phyloP scores from a whole-genome alignment of 2,888 invertebrate species.

The Noctua pronuba region DNA sequence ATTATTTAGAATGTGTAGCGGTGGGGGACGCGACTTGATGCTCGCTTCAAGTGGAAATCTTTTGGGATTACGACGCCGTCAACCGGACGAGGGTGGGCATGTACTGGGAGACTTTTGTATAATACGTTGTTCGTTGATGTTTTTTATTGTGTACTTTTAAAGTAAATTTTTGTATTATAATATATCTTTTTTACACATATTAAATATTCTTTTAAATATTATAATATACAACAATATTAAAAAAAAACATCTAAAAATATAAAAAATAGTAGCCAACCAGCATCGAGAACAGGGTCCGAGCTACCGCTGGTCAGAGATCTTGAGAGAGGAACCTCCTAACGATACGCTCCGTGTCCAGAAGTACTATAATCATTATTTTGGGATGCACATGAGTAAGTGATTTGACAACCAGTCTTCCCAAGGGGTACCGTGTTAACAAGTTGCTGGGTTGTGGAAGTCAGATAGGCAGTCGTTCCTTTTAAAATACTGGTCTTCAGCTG shows the following conservation, averaged over 20 bases:
- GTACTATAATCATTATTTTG: neutral
- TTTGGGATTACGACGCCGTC: constrained; percentile 90
- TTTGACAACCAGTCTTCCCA: neutral
- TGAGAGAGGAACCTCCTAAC: too few species aligned
- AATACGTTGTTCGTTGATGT: neutral
- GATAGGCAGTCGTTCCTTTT: neutral
- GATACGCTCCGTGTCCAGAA: too few species aligned
- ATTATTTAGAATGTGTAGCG: constrained; percentile 91
- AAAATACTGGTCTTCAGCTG: neutral
- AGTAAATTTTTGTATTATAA: neutral
- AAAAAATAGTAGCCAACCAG: too few species aligned
- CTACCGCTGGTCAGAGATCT: too few species aligned
- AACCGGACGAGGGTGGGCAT: constrained; percentile 73
- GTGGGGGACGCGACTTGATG: constrained; percentile 88
- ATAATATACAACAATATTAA: too few species aligned
- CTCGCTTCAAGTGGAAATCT: constrained; percentile 91
- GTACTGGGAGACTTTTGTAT: constrained; percentile 69
- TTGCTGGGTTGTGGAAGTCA: neutral
- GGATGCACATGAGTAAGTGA: neutral
- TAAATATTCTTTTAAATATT: too few species aligned
- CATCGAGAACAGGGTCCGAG: too few species aligned
- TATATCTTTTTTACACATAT: too few species aligned
- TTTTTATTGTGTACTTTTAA: neutral
- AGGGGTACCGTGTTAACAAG: neutral
- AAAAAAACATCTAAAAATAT: too few species aligned